Evolutionary conservation across 2,888 invertebrate species (phyloP).

Genomic region (Pammene aurita): DNA sequence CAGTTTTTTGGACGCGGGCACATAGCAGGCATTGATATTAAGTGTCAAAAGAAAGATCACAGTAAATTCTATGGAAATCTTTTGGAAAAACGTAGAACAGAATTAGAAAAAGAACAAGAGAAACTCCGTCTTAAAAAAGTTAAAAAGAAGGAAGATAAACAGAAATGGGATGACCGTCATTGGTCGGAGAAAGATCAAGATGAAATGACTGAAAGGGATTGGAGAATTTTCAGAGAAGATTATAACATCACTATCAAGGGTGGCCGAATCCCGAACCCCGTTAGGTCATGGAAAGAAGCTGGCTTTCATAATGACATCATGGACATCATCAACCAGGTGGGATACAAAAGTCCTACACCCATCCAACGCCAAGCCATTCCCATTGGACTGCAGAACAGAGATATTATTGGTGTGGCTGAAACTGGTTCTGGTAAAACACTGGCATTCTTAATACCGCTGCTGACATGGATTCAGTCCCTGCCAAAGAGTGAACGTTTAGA

Average conservation of each 20-base stretch:
- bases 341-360: slow-evolving; percentile 99
- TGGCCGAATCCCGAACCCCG: slow-evolving; percentile 97
- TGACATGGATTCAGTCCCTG: slow-evolving; percentile 98
- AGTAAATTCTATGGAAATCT: slow-evolving; percentile 98
- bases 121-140: slow-evolving; percentile 95
- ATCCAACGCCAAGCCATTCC: slow-evolving; percentile 99
- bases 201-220: slow-evolving; percentile 99
- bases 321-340: slow-evolving; percentile 96
- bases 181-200: slow-evolving; percentile 97
- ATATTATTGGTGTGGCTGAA: slow-evolving; percentile 99
- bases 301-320: slow-evolving; percentile 94
- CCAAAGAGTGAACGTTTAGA: slow-evolving; percentile 97
- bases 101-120: slow-evolving; percentile 98
- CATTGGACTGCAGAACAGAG: slow-evolving; percentile 96
- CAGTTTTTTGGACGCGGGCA: slow-evolving; percentile 99
- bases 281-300: slow-evolving; percentile 97
- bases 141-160: slow-evolving; percentile 97
- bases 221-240: slow-evolving; percentile 99
- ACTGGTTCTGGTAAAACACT: slow-evolving; percentile 99
- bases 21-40: slow-evolving; percentile 99
- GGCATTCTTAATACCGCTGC: slow-evolving; percentile 97
- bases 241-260: slow-evolving; percentile 99
- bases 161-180: slow-evolving; percentile 99
- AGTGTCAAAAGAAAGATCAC: slow-evolving; percentile 97
- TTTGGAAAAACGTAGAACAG: slow-evolving; percentile 96